Percentiles rank a stretch among this genome's conserved stretches.
Conservation (phyloP, 2,888 invertebrate genomes). For the Morpho helenor region DNA sequence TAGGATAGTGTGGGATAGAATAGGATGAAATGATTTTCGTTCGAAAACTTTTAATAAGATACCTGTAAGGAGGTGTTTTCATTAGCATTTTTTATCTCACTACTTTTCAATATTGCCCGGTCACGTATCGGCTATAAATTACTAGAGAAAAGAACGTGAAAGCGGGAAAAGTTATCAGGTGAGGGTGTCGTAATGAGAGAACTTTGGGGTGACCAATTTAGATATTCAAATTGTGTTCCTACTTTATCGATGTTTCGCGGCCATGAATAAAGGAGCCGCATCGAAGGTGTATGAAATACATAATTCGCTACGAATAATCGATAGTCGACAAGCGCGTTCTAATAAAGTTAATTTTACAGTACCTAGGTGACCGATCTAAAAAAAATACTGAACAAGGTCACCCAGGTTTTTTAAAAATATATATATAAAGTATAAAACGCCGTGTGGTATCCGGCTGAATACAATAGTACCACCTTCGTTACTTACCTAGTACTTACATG, state of each 20-base stretch:
- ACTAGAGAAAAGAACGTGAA: conserved; percentile 46
- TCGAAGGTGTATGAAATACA: conserved; percentile 1
- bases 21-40: too few relatives aligned
- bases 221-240: conserved; percentile 69
- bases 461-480: too few relatives aligned
- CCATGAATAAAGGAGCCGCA: conserved; percentile 18
- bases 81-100: conserved; percentile 1
- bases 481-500: too few relatives aligned
- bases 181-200: conserved; percentile 62
- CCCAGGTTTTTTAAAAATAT: too few relatives aligned
- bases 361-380: too few relatives aligned
- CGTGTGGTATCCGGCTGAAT: too few relatives aligned
- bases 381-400: too few relatives aligned
- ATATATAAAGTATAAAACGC: too few relatives aligned
- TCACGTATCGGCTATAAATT: conserved; percentile 73
- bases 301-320: too few relatives aligned
- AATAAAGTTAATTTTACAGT: too few relatives aligned
- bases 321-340: too few relatives aligned
- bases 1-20: too few relatives aligned
- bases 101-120: conserved; percentile 40
- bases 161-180: conserved; percentile 50
- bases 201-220: conserved; percentile 73
- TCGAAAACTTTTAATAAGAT: not conserved
- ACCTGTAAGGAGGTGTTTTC: not conserved
- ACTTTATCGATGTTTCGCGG: conserved; percentile 24